These are phyloP conservation scores for Corythaixoides concolor DNA, from an alignment of 2,113 vertebrate species.

Conservation along the genomic window DNA sequence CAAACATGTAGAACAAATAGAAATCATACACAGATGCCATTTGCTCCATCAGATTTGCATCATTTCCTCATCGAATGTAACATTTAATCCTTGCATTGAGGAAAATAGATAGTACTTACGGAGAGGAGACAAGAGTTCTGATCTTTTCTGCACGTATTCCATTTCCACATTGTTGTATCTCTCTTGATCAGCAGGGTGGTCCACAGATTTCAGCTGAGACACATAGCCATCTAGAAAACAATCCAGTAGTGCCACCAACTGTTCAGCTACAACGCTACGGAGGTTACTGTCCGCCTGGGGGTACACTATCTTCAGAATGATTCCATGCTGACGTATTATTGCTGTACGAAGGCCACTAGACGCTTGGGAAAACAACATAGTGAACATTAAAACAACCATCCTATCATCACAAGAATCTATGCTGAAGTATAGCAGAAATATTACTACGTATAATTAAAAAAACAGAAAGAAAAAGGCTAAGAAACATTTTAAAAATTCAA, in stretches of 20 bases:
- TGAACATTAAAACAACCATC: background rate
- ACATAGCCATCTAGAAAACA: slow-evolving; percentile 87
- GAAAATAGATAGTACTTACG: slow-evolving; percentile 75
- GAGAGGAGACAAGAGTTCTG: slow-evolving; percentile 85
- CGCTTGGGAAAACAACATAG: slow-evolving; percentile 70
- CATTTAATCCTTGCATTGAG: background rate
- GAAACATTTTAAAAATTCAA: background rate
- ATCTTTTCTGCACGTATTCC: slow-evolving; percentile 89
- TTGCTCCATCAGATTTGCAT: background rate
- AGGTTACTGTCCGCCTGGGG: slow-evolving; percentile 88
- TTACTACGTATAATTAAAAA: background rate
- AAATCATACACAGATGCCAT: background rate
- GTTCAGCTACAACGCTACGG: slow-evolving; percentile 83
- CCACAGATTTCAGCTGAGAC: slow-evolving; percentile 88
- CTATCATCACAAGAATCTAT: background rate
- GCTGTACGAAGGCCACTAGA: slow-evolving; percentile 79
- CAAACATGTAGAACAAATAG: background rate
- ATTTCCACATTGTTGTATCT: slow-evolving; percentile 86
- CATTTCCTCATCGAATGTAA: fast-evolving
- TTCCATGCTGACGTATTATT: slow-evolving; percentile 82
- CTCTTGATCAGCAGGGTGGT: slow-evolving; percentile 80
- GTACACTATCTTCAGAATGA: slow-evolving; percentile 86
- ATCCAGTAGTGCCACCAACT: slow-evolving; percentile 90
- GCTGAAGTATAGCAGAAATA: background rate
- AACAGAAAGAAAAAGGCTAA: fast-evolving